Conservation (phyloP, 1,140 invertebrate genomes). For the Trachymyrmex cornetzi region DNA sequence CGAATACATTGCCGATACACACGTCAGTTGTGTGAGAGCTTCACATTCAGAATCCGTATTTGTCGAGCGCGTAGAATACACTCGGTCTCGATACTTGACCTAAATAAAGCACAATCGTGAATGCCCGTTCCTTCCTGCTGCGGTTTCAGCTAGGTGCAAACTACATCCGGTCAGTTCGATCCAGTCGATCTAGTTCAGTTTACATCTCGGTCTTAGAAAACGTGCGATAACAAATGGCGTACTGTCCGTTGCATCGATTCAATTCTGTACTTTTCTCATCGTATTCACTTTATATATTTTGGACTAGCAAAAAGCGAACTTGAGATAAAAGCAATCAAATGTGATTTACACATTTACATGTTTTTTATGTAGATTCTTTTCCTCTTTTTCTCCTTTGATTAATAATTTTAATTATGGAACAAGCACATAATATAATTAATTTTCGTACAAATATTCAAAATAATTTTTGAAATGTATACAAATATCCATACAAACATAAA, state of each 20-base stretch:
- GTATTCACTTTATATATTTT: not conserved
- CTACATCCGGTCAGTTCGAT: conserved; percentile 26
- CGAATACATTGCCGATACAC: conserved; percentile 25
- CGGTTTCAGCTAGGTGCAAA: conserved; percentile 51
- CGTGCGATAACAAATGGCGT: conserved; percentile 22
- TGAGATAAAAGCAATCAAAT: conserved; percentile 16
- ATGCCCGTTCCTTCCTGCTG: conserved; percentile 23
- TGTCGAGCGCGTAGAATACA: conserved; percentile 73
- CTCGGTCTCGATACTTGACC: conserved; percentile 76
- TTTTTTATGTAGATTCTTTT: not conserved
- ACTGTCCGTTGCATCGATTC: conserved; percentile 26
- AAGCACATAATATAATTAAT: not conserved
- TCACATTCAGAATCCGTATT: conserved; percentile 68
- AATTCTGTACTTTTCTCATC: conserved; percentile 28
- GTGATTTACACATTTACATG: not conserved
- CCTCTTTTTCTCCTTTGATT: not conserved
- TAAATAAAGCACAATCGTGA: conserved; percentile 76
- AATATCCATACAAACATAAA: not conserved
- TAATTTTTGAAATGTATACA: not conserved
- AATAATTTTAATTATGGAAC: not conserved
- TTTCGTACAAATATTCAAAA: not conserved
- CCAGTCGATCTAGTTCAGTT: conserved; percentile 43
- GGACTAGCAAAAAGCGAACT: not conserved
- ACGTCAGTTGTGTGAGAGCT: not conserved
- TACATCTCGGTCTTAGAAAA: conserved; percentile 42